Conservation (phyloP, 2,113 vertebrate species). For the Enhydra lutris region DNA sequence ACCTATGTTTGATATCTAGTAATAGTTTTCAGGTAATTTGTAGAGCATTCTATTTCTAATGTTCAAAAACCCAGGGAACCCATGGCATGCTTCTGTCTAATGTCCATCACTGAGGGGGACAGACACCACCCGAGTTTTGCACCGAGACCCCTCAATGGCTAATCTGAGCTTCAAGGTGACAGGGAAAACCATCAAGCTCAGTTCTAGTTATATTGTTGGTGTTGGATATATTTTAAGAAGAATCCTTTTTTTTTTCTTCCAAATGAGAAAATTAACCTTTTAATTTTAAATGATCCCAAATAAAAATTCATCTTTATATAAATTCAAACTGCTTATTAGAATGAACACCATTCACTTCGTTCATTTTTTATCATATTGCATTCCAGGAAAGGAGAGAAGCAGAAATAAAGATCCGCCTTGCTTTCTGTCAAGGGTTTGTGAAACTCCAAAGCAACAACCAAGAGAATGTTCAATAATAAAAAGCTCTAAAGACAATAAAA, state of each 20-base stretch:
- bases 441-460: background rate
- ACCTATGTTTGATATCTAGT: background rate
- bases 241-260: background rate
- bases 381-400: background rate
- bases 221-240: background rate
- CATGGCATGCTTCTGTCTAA: background rate
- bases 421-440: background rate
- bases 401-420: background rate
- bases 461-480: background rate
- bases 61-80: background rate
- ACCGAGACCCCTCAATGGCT: too few species aligned
- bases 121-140: fast-evolving
- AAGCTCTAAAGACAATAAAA: background rate
- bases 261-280: background rate
- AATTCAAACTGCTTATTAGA: background rate
- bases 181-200: background rate
- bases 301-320: background rate
- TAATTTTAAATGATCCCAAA: background rate
- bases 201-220: background rate
- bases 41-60: background rate
- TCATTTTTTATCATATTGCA: background rate
- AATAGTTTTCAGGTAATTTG: background rate
- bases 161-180: background rate
- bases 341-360: background rate
- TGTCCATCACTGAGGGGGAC: fast-evolving